Conservation (phyloP, 2,888 invertebrate species). For the Seladonia tumulorum region DNA sequence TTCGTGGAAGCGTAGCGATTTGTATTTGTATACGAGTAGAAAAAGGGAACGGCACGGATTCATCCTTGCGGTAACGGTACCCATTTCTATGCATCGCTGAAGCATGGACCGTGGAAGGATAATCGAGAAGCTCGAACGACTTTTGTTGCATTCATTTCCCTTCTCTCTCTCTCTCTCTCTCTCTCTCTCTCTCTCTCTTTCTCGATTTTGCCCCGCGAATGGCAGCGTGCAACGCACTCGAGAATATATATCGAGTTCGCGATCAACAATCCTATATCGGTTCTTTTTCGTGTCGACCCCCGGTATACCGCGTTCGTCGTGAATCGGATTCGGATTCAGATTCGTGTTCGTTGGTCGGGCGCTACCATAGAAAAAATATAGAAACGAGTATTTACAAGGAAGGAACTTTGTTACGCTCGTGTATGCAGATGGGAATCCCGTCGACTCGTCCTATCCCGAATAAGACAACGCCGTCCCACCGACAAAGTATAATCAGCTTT, state of each 20-base stretch:
- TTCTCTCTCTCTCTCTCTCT: constrained; percentile 4
- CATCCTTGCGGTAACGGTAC: constrained; percentile 48
- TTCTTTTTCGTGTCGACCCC: not conserved
- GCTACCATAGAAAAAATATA: constrained; percentile 72
- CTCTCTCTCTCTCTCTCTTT: not conserved
- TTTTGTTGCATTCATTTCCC: constrained; percentile 45
- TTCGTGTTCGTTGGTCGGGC: constrained; percentile 61
- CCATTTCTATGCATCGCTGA: constrained; percentile 56
- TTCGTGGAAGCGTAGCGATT: constrained; percentile 34
- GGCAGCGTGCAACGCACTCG: not conserved
- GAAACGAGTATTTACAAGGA: constrained; percentile 72
- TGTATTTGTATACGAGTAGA: constrained; percentile 30
- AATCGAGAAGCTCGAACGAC: constrained; percentile 67
- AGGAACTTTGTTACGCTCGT: constrained; percentile 66
- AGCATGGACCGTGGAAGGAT: constrained; percentile 64
- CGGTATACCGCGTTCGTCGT: constrained; percentile 10
- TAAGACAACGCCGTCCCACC: not conserved
- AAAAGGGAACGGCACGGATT: constrained; percentile 42
- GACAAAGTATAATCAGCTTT: constrained; percentile 47
- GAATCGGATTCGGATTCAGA: constrained; percentile 31
- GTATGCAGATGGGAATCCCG: constrained; percentile 53
- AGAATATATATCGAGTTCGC: not conserved
- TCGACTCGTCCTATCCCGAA: constrained; percentile 45
- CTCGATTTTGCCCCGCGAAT: not conserved
- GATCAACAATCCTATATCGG: not conserved